Evolutionary conservation across 92 coral and sea anemone genomes (phyloP).

Genomic region (Epizoanthus illoricatus): DNA sequence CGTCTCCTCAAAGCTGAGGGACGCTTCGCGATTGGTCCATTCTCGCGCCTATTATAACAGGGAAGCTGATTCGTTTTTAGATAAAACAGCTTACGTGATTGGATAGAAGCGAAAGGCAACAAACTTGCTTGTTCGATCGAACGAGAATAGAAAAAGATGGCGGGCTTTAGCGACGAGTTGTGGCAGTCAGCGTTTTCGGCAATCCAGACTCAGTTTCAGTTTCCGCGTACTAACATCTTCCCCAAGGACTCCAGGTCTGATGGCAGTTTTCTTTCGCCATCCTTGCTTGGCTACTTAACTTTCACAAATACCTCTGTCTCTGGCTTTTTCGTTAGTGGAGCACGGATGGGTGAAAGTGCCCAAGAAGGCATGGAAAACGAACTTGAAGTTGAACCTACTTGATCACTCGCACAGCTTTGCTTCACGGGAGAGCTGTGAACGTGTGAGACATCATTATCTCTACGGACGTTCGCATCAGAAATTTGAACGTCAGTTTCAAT

Average conservation of each 20-base stretch:
- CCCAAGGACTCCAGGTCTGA: conserved; percentile 38
- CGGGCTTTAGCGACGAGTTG: no score
- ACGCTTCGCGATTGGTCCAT: no score
- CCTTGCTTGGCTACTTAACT: conserved; percentile 40
- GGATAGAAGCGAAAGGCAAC: no score
- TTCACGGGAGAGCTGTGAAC: neutral
- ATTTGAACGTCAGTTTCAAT: neutral
- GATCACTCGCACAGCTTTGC: neutral
- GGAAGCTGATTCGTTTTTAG: no score
- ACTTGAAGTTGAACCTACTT: no score
- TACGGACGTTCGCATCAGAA: no score
- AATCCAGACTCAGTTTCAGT: conserved; percentile 41
- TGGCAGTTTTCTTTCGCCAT: conserved; percentile 25
- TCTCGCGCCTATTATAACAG: no score
- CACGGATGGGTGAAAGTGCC: conserved; percentile 23
- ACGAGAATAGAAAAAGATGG: no score
- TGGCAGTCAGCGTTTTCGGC: neutral
- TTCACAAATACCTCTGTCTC: conserved; percentile 25
- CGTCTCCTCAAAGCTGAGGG: no score
- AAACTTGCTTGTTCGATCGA: no score
- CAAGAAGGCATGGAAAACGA: conserved; percentile 11
- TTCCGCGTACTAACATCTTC: conserved; percentile 36
- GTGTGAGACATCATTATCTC: neutral
- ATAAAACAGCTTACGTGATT: no score
- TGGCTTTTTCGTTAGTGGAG: neutral